Conservation (phyloP, 2,888 invertebrate genomes). For the Frankliniella fusca region DNA sequence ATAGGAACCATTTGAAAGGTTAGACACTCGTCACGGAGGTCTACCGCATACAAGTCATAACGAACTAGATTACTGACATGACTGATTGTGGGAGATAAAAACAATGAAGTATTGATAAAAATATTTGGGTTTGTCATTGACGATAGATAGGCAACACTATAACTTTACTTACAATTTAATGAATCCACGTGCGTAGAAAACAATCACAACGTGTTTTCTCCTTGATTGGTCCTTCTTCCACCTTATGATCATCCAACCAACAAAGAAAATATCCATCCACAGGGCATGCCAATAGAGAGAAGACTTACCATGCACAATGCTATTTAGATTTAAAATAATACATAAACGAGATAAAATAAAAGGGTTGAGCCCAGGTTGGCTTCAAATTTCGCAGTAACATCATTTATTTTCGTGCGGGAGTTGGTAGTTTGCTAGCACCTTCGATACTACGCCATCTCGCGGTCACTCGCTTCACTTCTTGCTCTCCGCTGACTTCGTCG, state of each 20-base stretch:
- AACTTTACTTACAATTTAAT: neutral
- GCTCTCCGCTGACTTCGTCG: too few species aligned
- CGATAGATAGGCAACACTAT: neutral
- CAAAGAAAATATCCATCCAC: too few species aligned
- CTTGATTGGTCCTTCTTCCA: neutral
- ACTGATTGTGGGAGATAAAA: neutral
- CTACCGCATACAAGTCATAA: neutral
- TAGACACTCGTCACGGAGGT: neutral
- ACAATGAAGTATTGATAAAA: neutral
- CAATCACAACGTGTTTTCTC: neutral
- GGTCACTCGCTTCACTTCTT: too few species aligned
- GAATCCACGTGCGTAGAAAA: neutral
- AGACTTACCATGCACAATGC: too few species aligned
- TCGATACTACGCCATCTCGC: too few species aligned
- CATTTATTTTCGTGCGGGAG: too few species aligned
- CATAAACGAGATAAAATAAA: too few species aligned
- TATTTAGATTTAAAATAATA: too few species aligned
- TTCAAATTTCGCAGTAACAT: too few species aligned
- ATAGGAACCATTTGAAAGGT: neutral
- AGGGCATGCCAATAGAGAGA: too few species aligned
- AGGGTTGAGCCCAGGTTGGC: too few species aligned
- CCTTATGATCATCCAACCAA: neutral
- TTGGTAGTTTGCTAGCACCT: too few species aligned
- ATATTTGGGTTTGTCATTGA: neutral
- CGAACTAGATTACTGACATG: neutral